phyloP scores from a whole-genome alignment of 2,113 vertebrate genomes.

The Corythoichthys haematopterus region DNA sequence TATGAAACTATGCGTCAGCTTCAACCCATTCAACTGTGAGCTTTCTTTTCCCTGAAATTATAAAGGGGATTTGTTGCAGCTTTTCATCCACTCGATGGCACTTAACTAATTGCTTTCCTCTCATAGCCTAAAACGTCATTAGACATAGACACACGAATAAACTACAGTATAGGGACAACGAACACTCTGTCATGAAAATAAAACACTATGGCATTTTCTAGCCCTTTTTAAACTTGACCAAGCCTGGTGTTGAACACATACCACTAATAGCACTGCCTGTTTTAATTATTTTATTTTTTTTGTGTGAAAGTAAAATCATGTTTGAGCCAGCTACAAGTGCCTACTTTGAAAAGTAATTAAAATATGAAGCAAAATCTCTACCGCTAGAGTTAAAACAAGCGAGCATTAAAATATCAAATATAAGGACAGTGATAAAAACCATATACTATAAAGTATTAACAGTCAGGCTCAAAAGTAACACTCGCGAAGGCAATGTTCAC shows the following conservation, averaged over 20 bases:
- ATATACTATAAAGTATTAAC: conserved; percentile 29
- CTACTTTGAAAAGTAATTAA: conserved; percentile 58
- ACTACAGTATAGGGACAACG: conserved; percentile 10
- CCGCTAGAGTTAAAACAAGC: conserved; percentile 60
- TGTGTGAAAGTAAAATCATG: conserved; percentile 58
- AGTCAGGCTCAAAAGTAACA: conserved; percentile 41
- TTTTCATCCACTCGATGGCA: conserved; percentile 75
- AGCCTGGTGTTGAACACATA: conserved; percentile 31
- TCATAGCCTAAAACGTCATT: conserved; percentile 50
- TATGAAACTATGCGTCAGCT: conserved; percentile 54
- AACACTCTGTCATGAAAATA: conserved; percentile 21
- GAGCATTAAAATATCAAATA: conserved; percentile 66
- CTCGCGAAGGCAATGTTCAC: conserved; percentile 19
- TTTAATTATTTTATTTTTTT: conserved; percentile 52
- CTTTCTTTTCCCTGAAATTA: conserved; percentile 68
- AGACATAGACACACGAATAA: conserved; percentile 46
- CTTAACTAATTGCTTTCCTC: conserved; percentile 70
- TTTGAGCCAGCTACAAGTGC: conserved; percentile 57
- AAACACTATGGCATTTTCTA: conserved; percentile 19
- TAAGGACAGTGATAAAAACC: conserved; percentile 62
- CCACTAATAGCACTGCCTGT: conserved; percentile 43
- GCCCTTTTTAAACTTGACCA: conserved; percentile 31
- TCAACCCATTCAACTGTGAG: conserved; percentile 58
- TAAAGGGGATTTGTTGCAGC: conserved; percentile 65
- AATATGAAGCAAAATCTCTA: conserved; percentile 61